A percentile compares a stretch with the other conserved stretches of the same genome.
Conservation (phyloP, 2,797 vertebrate species). For the Tachyglossus aculeatus region DNA sequence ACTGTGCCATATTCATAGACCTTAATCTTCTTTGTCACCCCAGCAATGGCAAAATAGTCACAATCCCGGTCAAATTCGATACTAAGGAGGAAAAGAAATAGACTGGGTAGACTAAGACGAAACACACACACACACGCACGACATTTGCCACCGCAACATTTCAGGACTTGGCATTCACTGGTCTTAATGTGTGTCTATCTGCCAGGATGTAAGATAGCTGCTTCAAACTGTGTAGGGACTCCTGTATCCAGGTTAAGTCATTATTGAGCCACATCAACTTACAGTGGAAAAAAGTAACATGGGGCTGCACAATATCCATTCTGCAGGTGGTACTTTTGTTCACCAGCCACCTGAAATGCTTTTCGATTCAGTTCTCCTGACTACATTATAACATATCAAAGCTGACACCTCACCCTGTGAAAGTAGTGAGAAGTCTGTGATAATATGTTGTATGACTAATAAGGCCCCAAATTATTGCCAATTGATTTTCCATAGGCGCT, state of each 20-base stretch:
- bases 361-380: slow-evolving; percentile 18
- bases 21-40: slow-evolving; percentile 99
- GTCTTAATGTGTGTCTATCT: neutral
- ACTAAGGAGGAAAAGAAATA: slow-evolving; percentile 72
- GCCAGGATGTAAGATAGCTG: neutral
- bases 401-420: slow-evolving; percentile 16
- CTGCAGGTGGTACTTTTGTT: neutral
- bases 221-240: rapidly evolving
- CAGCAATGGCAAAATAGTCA: slow-evolving; percentile 99
- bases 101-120: slow-evolving; percentile 5
- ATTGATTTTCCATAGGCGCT: neutral
- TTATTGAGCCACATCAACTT: neutral
- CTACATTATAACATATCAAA: neutral
- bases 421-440: rapidly evolving
- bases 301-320: neutral
- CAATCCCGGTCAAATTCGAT: slow-evolving; percentile 99
- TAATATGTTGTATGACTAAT: neutral
- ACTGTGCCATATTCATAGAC: slow-evolving; percentile 98
- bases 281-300: neutral
- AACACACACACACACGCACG: neutral
- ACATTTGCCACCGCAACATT: neutral
- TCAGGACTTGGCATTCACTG: neutral
- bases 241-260: neutral
- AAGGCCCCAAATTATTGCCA: neutral
- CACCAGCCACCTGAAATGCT: neutral